Base-by-base conservation (phyloP, 2,113 vertebrate genomes). In the Siniperca chuatsi region DNA sequence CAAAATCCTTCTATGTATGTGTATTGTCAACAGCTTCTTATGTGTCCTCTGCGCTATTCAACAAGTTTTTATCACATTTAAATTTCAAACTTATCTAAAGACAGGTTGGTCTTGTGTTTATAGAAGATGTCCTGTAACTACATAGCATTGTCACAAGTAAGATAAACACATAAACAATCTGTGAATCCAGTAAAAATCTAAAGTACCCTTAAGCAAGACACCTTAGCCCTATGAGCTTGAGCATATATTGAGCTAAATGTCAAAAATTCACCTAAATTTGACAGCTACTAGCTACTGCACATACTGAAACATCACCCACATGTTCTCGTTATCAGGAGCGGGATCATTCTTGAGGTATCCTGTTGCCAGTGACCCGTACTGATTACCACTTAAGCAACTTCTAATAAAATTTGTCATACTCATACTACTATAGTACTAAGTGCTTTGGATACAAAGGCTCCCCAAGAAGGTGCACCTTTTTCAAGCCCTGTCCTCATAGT, bases 11-110 rank as follows among this genome's bases (percentile, higher is more conserved):
- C 21, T 44, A 13, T 64, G 33, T n/a, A 5, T 65, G 35, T 25
- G 40, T 18, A 37, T 25, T 78, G 29, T 61, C 25, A 6, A 2
- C 4, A 48, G 18, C 42, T 66, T 67, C 62, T 48, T 11, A 29
- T 71, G 64, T 46, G 72, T 40, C 73, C 15, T 61, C 57, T 70
- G 23, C 16, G 40, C 16, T 50, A 65, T 74, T 76, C 61, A 76
- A 60, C 50, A 69, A 1, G 8, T 57, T 74, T 1, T 67, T 44
- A 44, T 73, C 48, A 29, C 46, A 62, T 73, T 66, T 58, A 0
- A 64, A 67, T 61, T 62, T 64, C 25, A 79, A 42, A 58, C 46
- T 25, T 16, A n/a, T 29, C 23, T 50, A 29, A 68, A 46, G 23
- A 18, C 33, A 60, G 33, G n/a, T 11, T 16, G 12, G 50, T 29